phyloP scores from a whole-genome alignment of 2,113 vertebrate genomes.

The Rhinolophus ferrumequinum region DNA sequence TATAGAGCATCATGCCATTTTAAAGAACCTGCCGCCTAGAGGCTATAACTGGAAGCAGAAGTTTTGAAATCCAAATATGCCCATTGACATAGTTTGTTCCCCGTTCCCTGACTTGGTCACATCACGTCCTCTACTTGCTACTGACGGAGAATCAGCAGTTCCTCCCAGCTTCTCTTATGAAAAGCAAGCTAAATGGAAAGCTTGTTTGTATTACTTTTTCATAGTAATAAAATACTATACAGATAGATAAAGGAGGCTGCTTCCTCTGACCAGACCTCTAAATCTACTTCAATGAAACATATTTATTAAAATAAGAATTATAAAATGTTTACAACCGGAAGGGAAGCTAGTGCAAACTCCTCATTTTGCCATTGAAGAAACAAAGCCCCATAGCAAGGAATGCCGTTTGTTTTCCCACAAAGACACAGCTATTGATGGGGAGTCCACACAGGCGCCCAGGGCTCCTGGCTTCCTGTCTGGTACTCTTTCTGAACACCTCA shows the following conservation, averaged over 20 bases:
- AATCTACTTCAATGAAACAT: neutral
- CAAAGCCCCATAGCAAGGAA: neutral
- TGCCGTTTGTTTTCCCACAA: neutral
- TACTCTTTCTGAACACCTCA: neutral
- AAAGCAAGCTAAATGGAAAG: neutral
- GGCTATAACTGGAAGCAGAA: neutral
- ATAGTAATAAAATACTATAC: neutral
- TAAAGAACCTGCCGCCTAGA: neutral
- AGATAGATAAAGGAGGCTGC: neutral
- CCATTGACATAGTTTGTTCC: neutral
- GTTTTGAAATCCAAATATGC: neutral
- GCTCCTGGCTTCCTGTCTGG: neutral
- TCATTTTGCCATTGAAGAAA: neutral
- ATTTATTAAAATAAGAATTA: neutral
- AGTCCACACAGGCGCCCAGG: too few relatives aligned
- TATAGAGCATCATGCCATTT: neutral
- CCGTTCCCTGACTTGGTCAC: neutral
- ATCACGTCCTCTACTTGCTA: neutral
- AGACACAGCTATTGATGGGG: too few relatives aligned
- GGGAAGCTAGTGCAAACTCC: neutral
- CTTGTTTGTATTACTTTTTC: neutral
- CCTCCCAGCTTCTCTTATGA: neutral
- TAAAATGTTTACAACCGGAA: neutral
- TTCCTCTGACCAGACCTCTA: neutral
- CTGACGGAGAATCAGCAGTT: neutral